phyloP scores from a whole-genome alignment of 2,888 invertebrate genomes.

The Leptinotarsa haldemani region DNA sequence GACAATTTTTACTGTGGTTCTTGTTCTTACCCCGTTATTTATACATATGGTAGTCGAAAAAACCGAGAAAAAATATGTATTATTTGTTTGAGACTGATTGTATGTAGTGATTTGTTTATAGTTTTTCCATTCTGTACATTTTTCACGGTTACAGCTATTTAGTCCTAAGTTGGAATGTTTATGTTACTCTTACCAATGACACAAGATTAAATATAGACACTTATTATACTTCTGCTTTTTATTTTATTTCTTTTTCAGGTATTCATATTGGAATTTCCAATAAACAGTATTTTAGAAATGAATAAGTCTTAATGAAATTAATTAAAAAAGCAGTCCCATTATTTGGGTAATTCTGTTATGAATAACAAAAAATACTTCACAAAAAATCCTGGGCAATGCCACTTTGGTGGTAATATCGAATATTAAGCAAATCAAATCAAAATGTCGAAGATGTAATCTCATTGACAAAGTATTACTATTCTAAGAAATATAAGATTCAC shows the following conservation, averaged over 20 bases:
- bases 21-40: slow-evolving; percentile 40
- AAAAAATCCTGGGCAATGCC: too few relatives aligned
- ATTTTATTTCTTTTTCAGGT: slow-evolving; percentile 20
- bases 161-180: slow-evolving; percentile 54
- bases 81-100: slow-evolving; percentile 49
- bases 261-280: neutral
- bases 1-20: slow-evolving; percentile 45
- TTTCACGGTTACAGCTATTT: slow-evolving; percentile 44
- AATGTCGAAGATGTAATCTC: too few relatives aligned
- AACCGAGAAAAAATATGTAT: slow-evolving; percentile 43
- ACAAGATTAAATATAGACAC: slow-evolving; percentile 52
- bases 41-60: slow-evolving; percentile 41
- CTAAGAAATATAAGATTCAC: too few relatives aligned
- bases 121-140: slow-evolving; percentile 43
- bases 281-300: too few relatives aligned
- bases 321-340: too few relatives aligned
- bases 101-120: slow-evolving; percentile 48
- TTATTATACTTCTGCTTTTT: slow-evolving; percentile 38
- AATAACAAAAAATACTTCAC: too few relatives aligned
- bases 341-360: too few relatives aligned
- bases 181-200: slow-evolving; percentile 59
- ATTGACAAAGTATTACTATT: too few relatives aligned
- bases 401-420: too few relatives aligned
- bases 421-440: too few relatives aligned
- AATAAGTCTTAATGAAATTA: too few relatives aligned